Base-by-base conservation (phyloP, 2,888 invertebrate species). In the Ennomos erosarius region DNA sequence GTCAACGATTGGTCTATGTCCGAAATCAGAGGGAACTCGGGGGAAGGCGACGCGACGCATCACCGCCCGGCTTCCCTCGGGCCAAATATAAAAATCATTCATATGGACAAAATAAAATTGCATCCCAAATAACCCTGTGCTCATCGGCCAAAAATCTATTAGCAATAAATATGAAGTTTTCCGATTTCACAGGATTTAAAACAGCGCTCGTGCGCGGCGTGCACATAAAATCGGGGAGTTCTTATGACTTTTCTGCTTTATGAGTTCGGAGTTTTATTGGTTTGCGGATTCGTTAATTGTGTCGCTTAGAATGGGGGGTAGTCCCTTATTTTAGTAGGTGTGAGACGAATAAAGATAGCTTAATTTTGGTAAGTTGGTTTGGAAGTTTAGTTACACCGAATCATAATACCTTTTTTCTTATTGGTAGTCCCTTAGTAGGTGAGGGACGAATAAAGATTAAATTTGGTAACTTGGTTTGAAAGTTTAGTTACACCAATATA, bases 141-240 rank as follows among this genome's bases (percentile, higher is more conserved):
- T 89, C 89, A 87, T 87, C 89, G 84, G 82, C 81, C 87, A 83
- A 88, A 87, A 92, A 92, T 90, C 92, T 91, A 92, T 92, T 91
- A 90, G 91, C 90, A 92, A 90, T 92, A 92, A 92, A 92, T 91
- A 91, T 90, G 86, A 91, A 92, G 85, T 92, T 92, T 92, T 90
- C 87, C 90, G 88, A 91, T 92, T 91, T 87, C 88, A 85, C 84
- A 83, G 87, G 90, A 89, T 88, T 90, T 89, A 87, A 90, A 89
- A 87, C 75, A 78, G 82, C 75, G 75, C 77, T 78, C 70, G 76
- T 73, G 73, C 76, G 75, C 68, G 65, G 68, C 65, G 60, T 65
- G 70, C 75, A 80, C 55, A 85, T 86, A 79, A 86, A 85, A 82
- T 77, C 76, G 75, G 78, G 78, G 84, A 79, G 79, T 84, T 83